phyloP scores from a whole-genome alignment of 2,113 vertebrate genomes.

The Labeo rohita region DNA sequence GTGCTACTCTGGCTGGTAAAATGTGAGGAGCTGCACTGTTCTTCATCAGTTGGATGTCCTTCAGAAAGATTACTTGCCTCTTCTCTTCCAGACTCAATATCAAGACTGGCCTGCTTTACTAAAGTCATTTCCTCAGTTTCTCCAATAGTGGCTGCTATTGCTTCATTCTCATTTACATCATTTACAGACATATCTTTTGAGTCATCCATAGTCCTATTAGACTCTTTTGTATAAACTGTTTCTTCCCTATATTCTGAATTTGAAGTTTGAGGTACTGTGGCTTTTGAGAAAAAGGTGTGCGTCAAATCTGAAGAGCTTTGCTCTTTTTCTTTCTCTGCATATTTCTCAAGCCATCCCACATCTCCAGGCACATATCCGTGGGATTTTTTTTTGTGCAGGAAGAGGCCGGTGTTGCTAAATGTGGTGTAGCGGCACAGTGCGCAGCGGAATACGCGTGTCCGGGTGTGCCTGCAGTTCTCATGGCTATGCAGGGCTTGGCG shows the following conservation, averaged over 20 bases:
- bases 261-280: constrained; percentile 22
- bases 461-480: constrained; percentile 96
- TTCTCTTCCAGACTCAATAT: constrained; percentile 51
- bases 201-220: background rate
- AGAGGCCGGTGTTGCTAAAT: constrained; percentile 93
- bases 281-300: constrained; percentile 63
- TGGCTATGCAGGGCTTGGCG: constrained; percentile 92
- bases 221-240: background rate
- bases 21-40: constrained; percentile 70
- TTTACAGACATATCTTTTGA: background rate
- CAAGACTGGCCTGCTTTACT: constrained; percentile 33
- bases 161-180: background rate
- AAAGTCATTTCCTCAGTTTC: background rate
- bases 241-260: background rate
- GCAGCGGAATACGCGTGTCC: constrained; percentile 85
- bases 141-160: background rate
- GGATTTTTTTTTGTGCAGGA: constrained; percentile 93
- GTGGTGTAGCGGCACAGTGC: constrained; percentile 89
- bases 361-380: constrained; percentile 92
- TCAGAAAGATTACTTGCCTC: constrained; percentile 34
- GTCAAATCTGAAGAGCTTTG: constrained; percentile 63
- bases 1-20: constrained; percentile 59
- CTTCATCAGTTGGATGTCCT: constrained; percentile 43
- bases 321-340: constrained; percentile 82
- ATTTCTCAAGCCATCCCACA: constrained; percentile 86